A percentile compares a stretch with the other conserved stretches of the same genome.
Conservation (phyloP, 2,797 vertebrate species). For the Molossus molossus region DNA sequence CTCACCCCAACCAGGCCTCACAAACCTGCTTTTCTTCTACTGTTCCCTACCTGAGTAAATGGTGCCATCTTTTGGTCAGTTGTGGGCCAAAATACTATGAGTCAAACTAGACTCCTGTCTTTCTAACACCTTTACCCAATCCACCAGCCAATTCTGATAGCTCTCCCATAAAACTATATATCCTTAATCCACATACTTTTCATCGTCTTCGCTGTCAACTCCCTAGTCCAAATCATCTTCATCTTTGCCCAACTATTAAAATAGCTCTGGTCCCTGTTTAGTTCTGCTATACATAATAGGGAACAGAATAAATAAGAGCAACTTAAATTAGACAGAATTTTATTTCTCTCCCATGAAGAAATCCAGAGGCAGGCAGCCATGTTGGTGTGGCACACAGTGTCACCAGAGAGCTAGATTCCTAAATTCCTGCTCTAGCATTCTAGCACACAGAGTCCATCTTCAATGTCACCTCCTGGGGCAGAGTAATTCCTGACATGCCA, state of each 20-base stretch:
- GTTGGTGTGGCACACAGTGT: background rate
- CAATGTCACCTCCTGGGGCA: background rate
- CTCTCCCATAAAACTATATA: background rate
- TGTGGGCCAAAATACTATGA: background rate
- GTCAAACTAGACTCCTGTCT: background rate
- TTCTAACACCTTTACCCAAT: background rate
- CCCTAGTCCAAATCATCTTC: background rate
- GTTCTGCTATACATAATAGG: background rate
- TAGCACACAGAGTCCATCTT: background rate
- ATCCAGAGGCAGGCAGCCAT: background rate
- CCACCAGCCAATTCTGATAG: background rate
- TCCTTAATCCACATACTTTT: background rate
- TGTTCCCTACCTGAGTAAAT: background rate
- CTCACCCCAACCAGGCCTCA: background rate
- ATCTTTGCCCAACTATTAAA: slow-evolving; percentile 4
- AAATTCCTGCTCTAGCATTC: background rate
- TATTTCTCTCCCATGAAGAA: background rate
- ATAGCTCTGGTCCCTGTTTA: background rate
- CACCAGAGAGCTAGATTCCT: background rate
- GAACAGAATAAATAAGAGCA: background rate
- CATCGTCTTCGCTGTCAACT: background rate
- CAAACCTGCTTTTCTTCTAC: background rate
- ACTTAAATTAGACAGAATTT: background rate
- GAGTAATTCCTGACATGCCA: background rate
- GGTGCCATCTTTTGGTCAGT: background rate